phyloP scores from a whole-genome alignment of 1,140 invertebrate genomes.

The Amyelois transitella region DNA sequence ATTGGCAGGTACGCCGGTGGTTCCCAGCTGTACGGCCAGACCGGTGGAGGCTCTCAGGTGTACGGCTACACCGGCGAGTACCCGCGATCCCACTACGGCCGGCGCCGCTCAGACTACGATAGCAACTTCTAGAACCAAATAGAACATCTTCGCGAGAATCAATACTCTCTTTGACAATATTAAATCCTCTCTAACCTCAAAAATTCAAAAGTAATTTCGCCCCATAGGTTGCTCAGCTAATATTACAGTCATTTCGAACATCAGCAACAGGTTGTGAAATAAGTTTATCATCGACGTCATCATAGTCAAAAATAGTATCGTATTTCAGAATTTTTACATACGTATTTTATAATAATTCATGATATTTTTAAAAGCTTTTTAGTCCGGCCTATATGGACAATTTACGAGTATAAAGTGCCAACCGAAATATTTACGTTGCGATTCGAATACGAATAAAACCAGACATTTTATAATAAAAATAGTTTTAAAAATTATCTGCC shows the following conservation, averaged over 20 bases:
- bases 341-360: conserved; percentile 32
- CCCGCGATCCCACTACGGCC: conserved; percentile 70
- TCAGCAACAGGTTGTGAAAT: conserved; percentile 59
- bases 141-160: conserved; percentile 32
- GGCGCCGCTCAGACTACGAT: conserved; percentile 78
- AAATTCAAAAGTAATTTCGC: neutral
- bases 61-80: conserved; percentile 71
- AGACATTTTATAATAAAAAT: conserved; percentile 25
- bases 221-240: conserved; percentile 19
- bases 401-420: conserved; percentile 48
- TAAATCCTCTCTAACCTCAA: conserved; percentile 47
- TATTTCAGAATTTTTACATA: conserved; percentile 30
- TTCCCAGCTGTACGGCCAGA: conserved; percentile 70
- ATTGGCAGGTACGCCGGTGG: conserved; percentile 45
- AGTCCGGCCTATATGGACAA: conserved; percentile 52
- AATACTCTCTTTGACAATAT: conserved; percentile 63
- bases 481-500: conserved; percentile 52
- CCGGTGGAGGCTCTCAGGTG: conserved; percentile 66
- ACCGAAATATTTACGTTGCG: conserved; percentile 38
- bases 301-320: conserved; percentile 16
- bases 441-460: conserved; percentile 26
- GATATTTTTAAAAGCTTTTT: conserved; percentile 45
- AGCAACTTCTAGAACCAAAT: conserved; percentile 71
- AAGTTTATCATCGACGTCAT: conserved; percentile 33
- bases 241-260: conserved; percentile 27